Percentiles rank a stretch among this genome's conserved stretches.
phyloP scores from a whole-genome alignment of 2,888 invertebrate genomes.

The Spodoptera exigua region DNA sequence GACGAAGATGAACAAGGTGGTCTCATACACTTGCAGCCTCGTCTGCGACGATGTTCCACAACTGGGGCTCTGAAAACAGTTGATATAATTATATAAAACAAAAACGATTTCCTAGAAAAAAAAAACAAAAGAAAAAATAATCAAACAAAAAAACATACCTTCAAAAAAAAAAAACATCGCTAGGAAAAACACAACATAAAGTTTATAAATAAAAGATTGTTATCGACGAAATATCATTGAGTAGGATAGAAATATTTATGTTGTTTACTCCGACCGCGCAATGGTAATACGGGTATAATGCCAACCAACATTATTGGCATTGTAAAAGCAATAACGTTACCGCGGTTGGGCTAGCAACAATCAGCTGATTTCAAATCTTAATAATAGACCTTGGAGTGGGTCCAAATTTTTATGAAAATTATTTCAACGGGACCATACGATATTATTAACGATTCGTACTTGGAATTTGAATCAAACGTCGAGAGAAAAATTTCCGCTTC shows the following conservation, averaged over 20 bases:
- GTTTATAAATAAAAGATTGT: constrained; percentile 15
- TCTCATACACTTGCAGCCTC: constrained; percentile 17
- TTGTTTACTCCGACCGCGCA: constrained; percentile 68
- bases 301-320: constrained; percentile 75
- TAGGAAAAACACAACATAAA: constrained; percentile 1
- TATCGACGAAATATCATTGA: constrained; percentile 30
- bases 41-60: not conserved
- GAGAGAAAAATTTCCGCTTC: constrained; percentile 11
- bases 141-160: constrained; percentile 7
- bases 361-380: constrained; percentile 54
- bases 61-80: constrained; percentile 15
- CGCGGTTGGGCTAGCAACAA: constrained; percentile 60
- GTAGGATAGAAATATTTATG: constrained; percentile 62
- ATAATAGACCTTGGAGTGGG: constrained; percentile 45
- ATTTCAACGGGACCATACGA: constrained; percentile 21
- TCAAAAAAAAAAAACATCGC: constrained; percentile 10
- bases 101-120: not conserved
- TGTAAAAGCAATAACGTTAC: constrained; percentile 28
- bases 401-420: constrained; percentile 48
- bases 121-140: not conserved
- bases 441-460: constrained; percentile 8
- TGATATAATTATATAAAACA: not conserved
- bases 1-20: constrained; percentile 16
- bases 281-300: constrained; percentile 61
- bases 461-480: constrained; percentile 1